Evolutionary conservation across 2,888 invertebrate species (phyloP).

Genomic region (Cheilosia soror): DNA sequence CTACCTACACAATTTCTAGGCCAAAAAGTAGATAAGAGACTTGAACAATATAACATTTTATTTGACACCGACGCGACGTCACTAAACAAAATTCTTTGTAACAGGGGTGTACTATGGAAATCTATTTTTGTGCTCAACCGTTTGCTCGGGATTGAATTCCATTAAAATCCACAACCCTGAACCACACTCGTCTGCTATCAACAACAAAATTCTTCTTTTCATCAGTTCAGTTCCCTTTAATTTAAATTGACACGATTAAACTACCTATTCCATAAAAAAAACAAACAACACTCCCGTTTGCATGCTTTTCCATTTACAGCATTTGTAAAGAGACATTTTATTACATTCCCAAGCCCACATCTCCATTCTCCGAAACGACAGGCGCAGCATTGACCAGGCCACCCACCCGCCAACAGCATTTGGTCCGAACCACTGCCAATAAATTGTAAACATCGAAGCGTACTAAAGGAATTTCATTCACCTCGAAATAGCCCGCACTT

Average conservation of each 20-base stretch:
- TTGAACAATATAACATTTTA: too few species aligned
- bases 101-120: too few species aligned
- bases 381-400: not conserved
- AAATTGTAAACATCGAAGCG: conserved; percentile 38
- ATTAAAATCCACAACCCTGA: too few species aligned
- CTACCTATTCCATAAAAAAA: not conserved
- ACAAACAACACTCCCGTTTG: not conserved
- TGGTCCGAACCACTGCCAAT: conserved; percentile 12
- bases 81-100: too few species aligned
- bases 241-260: not conserved
- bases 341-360: conserved; percentile 1
- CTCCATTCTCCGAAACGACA: not conserved
- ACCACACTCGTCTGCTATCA: too few species aligned
- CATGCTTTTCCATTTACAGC: not conserved
- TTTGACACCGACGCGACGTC: too few species aligned
- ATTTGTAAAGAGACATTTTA: too few species aligned
- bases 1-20: too few species aligned
- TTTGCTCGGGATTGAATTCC: too few species aligned
- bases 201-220: not conserved
- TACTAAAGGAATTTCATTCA: conserved; percentile 15
- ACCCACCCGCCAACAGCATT: conserved; percentile 20
- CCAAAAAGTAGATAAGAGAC: too few species aligned
- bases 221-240: not conserved
- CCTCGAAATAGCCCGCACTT: conserved; percentile 5
- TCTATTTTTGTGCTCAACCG: too few species aligned